Evolutionary conservation across 1,140 invertebrate genomes (phyloP).

Genomic region (Marisa cornuarietis): DNA sequence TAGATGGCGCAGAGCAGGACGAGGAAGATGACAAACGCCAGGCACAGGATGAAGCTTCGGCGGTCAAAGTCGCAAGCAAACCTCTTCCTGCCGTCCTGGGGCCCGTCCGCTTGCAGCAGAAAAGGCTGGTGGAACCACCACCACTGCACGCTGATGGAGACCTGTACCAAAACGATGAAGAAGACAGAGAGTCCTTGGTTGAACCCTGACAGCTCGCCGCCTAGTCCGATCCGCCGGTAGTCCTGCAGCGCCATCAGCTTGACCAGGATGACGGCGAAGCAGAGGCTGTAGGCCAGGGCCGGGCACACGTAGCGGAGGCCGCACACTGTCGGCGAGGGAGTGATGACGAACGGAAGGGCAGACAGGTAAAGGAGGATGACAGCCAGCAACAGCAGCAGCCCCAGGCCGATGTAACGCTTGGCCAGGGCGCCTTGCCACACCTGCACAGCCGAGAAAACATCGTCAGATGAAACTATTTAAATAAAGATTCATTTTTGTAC

Average conservation of each 20-base stretch:
- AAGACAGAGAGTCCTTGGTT: constrained; percentile 69
- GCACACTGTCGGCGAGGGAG: constrained; percentile 64
- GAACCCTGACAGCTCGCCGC: constrained; percentile 73
- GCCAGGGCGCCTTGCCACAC: constrained; percentile 68
- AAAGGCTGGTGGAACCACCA: constrained; percentile 40
- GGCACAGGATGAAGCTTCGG: constrained; percentile 49
- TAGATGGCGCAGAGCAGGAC: constrained; percentile 68
- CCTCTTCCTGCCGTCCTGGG: not conserved
- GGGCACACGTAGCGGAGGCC: constrained; percentile 69
- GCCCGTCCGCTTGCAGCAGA: constrained; percentile 17
- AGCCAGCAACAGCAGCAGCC: constrained; percentile 68
- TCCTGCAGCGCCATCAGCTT: constrained; percentile 71
- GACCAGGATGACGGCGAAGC: constrained; percentile 71
- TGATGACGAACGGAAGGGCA: constrained; percentile 70
- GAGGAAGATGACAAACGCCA: constrained; percentile 71
- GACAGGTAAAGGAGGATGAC: constrained; percentile 68
- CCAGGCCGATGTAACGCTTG: constrained; percentile 70
- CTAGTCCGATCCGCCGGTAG: constrained; percentile 70
- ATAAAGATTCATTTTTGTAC: too few relatives aligned
- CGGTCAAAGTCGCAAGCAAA: constrained; percentile 53
- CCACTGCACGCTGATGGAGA: constrained; percentile 49
- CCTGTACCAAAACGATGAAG: constrained; percentile 69
- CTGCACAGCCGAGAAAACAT: constrained; percentile 29
- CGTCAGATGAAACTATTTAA: too few relatives aligned
- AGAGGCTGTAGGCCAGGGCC: constrained; percentile 68